These are phyloP conservation scores for Coregonus sp. DNA, from an alignment of 2,797 vertebrate genomes.

Conservation along the genomic window DNA sequence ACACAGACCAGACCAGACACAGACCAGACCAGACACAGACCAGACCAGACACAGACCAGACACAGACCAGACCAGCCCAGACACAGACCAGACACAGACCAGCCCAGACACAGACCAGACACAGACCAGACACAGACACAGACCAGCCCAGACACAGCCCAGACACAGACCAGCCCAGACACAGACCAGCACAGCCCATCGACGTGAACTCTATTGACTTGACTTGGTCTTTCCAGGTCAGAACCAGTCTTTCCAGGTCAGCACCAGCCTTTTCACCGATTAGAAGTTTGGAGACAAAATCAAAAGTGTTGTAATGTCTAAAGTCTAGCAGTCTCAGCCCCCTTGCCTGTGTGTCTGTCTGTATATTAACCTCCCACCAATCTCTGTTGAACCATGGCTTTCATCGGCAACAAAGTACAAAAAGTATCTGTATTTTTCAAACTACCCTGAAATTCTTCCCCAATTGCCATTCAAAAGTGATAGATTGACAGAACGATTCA, in stretches of 20 bases:
- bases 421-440: background rate
- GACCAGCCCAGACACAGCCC: slow-evolving; percentile 41
- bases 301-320: slow-evolving; percentile 26
- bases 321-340: background rate
- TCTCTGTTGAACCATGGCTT: slow-evolving; percentile 44
- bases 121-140: background rate
- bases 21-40: too few species aligned
- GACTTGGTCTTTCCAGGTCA: slow-evolving; percentile 50
- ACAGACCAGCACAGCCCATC: background rate
- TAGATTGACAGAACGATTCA: background rate
- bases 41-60: too few species aligned
- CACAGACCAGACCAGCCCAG: background rate
- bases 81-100: background rate
- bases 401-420: slow-evolving; percentile 34
- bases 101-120: too few species aligned
- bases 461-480: background rate
- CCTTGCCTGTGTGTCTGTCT: background rate
- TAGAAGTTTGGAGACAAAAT: slow-evolving; percentile 43
- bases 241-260: slow-evolving; percentile 52
- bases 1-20: too few species aligned
- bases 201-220: slow-evolving; percentile 33
- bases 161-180: background rate
- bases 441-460: slow-evolving; percentile 17
- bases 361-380: slow-evolving; percentile 48
- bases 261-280: slow-evolving; percentile 11